A percentile compares a stretch with the other conserved stretches of the same genome.
These are phyloP conservation scores for Tympanuchus pallidicinctus DNA, from an alignment of 2,113 vertebrate genomes.

Conservation along the genomic window DNA sequence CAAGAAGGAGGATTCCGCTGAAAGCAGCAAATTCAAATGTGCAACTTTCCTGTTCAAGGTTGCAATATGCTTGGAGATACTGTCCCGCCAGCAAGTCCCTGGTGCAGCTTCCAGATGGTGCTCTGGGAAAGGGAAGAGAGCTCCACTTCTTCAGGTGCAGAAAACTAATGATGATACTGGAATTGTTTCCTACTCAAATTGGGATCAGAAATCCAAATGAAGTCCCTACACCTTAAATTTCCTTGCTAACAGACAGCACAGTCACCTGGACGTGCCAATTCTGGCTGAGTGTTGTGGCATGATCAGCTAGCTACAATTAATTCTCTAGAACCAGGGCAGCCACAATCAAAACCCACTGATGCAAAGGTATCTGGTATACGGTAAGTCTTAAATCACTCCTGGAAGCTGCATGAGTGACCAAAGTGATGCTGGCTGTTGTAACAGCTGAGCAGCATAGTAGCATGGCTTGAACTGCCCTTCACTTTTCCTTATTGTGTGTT, in stretches of 20 bases:
- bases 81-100: constrained; percentile 15
- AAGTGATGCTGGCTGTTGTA: neutral
- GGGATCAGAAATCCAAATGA: neutral
- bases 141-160: neutral
- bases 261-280: rapidly evolving
- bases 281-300: rapidly evolving
- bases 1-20: constrained; percentile 46
- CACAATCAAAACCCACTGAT: neutral
- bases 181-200: neutral
- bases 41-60: constrained; percentile 14
- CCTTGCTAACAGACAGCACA: neutral
- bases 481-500: neutral
- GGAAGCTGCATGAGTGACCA: neutral
- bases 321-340: neutral
- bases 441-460: neutral
- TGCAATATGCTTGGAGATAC: constrained; percentile 46
- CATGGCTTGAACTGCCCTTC: neutral
- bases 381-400: neutral
- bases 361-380: neutral
- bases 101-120: constrained; percentile 44
- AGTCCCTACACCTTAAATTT: neutral
- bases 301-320: neutral
- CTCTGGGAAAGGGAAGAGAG: neutral
- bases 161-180: neutral
- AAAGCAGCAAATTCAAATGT: constrained; percentile 42